These are phyloP conservation scores for Heliconius hermathena DNA, from an alignment of 1,140 invertebrate species.

Conservation along the genomic window DNA sequence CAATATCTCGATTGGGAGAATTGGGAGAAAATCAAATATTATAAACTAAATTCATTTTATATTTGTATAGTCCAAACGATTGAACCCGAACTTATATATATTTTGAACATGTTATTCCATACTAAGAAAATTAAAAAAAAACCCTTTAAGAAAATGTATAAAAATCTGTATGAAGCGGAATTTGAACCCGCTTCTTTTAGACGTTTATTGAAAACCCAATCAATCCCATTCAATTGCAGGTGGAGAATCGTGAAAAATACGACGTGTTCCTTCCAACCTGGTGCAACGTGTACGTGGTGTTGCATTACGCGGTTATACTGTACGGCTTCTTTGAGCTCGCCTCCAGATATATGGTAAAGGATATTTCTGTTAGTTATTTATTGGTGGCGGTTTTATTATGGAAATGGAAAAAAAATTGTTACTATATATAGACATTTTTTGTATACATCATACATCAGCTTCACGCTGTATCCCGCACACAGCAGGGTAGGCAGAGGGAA, in stretches of 20 bases:
- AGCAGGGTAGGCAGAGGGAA: too few species aligned
- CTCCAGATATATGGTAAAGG: constrained; percentile 83
- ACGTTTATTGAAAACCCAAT: neutral
- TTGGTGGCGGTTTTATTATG: neutral
- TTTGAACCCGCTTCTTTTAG: too few species aligned
- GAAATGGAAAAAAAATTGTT: neutral
- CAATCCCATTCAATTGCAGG: constrained; percentile 65
- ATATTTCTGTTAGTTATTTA: neutral
- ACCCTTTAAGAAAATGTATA: neutral
- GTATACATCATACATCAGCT: too few species aligned
- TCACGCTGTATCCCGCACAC: too few species aligned
- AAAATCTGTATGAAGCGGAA: neutral
- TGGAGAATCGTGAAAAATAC: constrained; percentile 85
- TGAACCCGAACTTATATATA: too few species aligned
- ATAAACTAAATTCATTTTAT: too few species aligned
- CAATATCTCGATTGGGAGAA: too few species aligned
- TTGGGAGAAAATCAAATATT: too few species aligned
- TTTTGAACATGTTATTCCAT: too few species aligned
- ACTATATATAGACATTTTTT: too few species aligned
- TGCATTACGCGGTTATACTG: constrained; percentile 87
- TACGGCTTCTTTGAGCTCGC: constrained; percentile 85
- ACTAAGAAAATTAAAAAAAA: too few species aligned
- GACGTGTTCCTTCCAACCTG: constrained; percentile 85
- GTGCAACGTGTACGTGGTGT: constrained; percentile 86
- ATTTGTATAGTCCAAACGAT: too few species aligned